A percentile compares a stretch with the other conserved stretches of the same genome.
Evolutionary conservation across 2,113 vertebrate genomes (phyloP).

Genomic region (Crypturellus undulatus): DNA sequence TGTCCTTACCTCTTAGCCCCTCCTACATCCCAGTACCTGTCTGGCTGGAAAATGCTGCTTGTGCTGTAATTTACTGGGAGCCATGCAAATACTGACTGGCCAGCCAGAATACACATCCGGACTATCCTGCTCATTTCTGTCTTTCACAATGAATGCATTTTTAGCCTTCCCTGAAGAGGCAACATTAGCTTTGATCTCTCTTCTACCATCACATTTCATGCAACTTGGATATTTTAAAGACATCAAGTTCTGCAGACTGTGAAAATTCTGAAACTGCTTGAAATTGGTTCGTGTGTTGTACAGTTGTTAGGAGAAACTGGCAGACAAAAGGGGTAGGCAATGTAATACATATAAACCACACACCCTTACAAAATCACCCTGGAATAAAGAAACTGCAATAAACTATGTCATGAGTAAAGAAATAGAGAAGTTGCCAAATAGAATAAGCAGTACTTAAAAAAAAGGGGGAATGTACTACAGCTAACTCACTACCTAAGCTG

Average conservation of each 20-base stretch:
- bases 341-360: neutral
- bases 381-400: neutral
- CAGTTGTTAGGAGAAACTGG: neutral
- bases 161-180: neutral
- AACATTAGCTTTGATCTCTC: neutral
- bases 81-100: neutral
- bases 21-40: constrained; percentile 37
- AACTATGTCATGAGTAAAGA: neutral
- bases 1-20: neutral
- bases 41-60: constrained; percentile 4
- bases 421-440: neutral
- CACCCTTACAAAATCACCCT: neutral
- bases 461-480: neutral
- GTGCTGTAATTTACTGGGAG: neutral
- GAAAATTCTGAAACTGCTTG: neutral
- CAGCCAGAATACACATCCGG: neutral
- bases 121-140: neutral
- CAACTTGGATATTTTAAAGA: neutral
- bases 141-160: neutral
- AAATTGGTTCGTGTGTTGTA: neutral
- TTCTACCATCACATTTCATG: neutral
- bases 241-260: neutral
- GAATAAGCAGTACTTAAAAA: neutral
- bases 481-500: neutral
- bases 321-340: neutral